Conservation (phyloP, 2,797 vertebrate species). For the Peromyscus attwateri region DNA sequence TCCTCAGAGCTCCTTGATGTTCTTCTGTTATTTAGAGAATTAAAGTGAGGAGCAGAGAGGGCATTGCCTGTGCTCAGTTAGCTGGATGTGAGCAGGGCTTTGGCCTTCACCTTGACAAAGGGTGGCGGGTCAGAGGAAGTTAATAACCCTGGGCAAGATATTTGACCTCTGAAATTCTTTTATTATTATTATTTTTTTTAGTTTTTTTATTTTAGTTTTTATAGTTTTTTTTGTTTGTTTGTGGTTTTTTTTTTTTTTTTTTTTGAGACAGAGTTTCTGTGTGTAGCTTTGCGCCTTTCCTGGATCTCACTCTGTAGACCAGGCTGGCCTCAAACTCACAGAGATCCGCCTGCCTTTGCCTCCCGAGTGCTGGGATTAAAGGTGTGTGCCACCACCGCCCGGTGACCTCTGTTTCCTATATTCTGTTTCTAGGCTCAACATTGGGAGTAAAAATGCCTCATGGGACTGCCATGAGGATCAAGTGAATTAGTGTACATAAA, state of each 20-base stretch:
- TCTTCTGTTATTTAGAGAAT: not conserved
- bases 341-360: too few species aligned
- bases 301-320: too few species aligned
- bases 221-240: too few species aligned
- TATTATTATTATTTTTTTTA: too few species aligned
- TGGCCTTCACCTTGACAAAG: too few species aligned
- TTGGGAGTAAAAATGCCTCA: not conserved
- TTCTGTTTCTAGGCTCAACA: not conserved
- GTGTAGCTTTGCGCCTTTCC: too few species aligned
- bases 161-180: not conserved
- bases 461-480: not conserved
- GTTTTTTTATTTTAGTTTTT: too few species aligned
- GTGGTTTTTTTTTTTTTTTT: too few species aligned
- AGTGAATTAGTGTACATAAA: not conserved
- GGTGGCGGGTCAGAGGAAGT: not conserved
- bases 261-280: too few species aligned
- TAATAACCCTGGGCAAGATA: not conserved
- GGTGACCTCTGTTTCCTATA: not conserved
- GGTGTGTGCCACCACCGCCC: too few species aligned
- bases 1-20: not conserved
- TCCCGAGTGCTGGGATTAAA: too few species aligned
- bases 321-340: too few species aligned
- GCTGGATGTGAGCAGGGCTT: not conserved
- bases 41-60: not conserved
- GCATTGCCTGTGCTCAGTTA: not conserved